Base-by-base conservation (phyloP, 1,140 invertebrate species). In the Odontomachus brunneus region DNA sequence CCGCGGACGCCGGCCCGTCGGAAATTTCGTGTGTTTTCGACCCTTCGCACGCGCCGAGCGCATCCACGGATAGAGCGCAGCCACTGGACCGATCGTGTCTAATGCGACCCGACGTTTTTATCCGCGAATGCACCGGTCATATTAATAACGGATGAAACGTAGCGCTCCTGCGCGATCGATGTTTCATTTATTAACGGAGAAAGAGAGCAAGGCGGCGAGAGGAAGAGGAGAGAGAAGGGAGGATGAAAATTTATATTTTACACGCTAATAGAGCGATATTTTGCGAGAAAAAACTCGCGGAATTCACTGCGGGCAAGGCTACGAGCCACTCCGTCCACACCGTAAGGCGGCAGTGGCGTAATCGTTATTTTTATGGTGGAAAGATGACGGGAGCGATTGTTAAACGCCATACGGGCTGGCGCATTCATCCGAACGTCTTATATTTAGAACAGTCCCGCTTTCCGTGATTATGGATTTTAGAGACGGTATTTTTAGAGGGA, bases 401-500 rank as follows among this genome's bases (percentile, higher is more conserved):
- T 26, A 7, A 15, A 57, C 59, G 44, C 22, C 38, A 26, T 5
- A 26, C 1, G 60, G 29, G 22, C 15, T 33, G 3, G 38, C 38
- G 57, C 57, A 12, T 57, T 57, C 51, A 14, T 59, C 9, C 3
- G 55, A 5, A 44, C 24, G 55, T 12, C 24, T n/a, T 74, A 76
- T 55, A 76, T 29, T 76, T 76, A 53, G 62, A 66, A 29, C 22
- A n/a, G n/a, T 53, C 62, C 19, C 29, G 51, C 63, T 80, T 69
- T 62, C 33, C 22, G 22, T 53, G 63, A 9, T 80, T 80, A 80
- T 80, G 51, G 63, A 80, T 80, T 80, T 57, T 44, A 33, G 33
- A 59, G 62, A 44, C 19, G 75, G 14, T 82, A 89, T 87, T 89
- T 87, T 89, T 85, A 72, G 85, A 83, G 51, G 65, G 63, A 82